Percentiles rank a stretch among this genome's conserved stretches.
These are phyloP conservation scores for Dendrocincla tyrannina DNA, from an alignment of 2,797 vertebrate genomes.

Conservation along the genomic window DNA sequence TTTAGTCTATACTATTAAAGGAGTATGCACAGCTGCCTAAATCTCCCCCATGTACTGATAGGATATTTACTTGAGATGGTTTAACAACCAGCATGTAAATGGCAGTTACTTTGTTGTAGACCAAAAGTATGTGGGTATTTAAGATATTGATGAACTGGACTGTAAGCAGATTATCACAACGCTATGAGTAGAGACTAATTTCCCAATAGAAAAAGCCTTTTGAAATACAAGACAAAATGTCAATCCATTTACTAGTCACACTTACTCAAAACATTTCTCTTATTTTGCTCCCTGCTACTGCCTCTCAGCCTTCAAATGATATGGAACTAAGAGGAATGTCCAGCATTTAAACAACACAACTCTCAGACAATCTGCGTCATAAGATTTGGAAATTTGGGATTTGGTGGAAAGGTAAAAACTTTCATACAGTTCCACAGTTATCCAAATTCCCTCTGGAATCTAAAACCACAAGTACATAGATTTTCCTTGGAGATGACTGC, in stretches of 20 bases:
- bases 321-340: background rate
- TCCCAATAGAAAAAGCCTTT: constrained; percentile 52
- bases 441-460: background rate
- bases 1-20: background rate
- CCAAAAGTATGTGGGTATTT: background rate
- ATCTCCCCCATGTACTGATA: background rate
- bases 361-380: background rate
- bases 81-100: background rate
- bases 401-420: background rate
- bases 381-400: background rate
- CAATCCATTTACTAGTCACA: constrained; percentile 20
- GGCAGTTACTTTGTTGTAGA: background rate
- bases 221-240: constrained; percentile 55
- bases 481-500: background rate
- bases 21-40: background rate
- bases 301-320: background rate
- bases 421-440: background rate
- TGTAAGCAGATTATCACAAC: constrained; percentile 38
- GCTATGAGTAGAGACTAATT: constrained; percentile 13
- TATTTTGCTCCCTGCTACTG: background rate
- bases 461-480: background rate
- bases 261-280: background rate
- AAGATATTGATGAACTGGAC: constrained; percentile 57
- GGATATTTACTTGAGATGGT: background rate
- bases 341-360: background rate